Evolutionary conservation across 35 echinoderm and acorn worm genomes (phyloP).

Genomic region (Ptychodera flava): DNA sequence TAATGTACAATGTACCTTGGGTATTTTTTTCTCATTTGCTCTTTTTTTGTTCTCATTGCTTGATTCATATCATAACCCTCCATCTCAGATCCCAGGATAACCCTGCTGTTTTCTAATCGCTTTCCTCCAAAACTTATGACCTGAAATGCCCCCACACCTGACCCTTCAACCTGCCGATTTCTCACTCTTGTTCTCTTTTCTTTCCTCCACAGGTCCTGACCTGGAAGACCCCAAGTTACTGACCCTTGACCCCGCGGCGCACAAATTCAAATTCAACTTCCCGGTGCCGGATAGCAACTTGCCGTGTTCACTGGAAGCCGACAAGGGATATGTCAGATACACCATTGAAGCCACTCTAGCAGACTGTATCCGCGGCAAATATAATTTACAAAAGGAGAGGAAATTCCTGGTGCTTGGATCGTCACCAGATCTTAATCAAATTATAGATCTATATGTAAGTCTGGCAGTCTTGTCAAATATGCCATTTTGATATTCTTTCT

Average conservation of each 20-base stretch:
- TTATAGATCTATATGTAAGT: neutral
- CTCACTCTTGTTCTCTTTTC: too few relatives aligned
- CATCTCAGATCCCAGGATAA: too few relatives aligned
- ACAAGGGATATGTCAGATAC: neutral
- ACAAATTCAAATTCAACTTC: neutral
- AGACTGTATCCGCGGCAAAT: neutral
- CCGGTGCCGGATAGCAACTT: neutral
- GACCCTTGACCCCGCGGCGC: neutral
- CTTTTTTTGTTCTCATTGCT: too few relatives aligned
- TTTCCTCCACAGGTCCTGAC: neutral
- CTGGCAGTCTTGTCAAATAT: too few relatives aligned
- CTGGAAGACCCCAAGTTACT: neutral
- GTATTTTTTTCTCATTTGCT: too few relatives aligned
- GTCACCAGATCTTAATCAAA: neutral
- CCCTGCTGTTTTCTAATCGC: too few relatives aligned
- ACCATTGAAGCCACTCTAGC: neutral
- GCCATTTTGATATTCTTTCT: too few relatives aligned
- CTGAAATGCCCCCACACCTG: too few relatives aligned
- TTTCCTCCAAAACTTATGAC: too few relatives aligned
- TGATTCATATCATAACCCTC: too few relatives aligned
- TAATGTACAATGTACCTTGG: too few relatives aligned
- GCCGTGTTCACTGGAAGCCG: neutral
- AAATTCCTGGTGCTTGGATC: neutral
- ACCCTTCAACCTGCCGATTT: too few relatives aligned
- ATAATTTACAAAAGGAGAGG: neutral